phyloP scores from a whole-genome alignment of 2,888 invertebrate species.

The Caenorhabditis sulstoni region DNA sequence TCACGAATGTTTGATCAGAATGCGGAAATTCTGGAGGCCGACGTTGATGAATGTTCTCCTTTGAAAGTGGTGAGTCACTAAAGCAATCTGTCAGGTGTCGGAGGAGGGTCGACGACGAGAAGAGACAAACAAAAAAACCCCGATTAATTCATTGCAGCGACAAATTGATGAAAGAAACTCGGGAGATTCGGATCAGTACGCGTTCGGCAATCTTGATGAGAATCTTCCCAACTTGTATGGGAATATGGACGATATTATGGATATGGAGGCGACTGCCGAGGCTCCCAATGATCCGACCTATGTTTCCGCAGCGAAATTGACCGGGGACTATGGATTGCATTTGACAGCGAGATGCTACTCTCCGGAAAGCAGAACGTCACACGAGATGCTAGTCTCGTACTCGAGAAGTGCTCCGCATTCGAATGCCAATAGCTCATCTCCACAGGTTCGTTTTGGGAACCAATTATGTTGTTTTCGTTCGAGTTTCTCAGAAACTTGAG shows the following conservation, averaged over 20 bases:
- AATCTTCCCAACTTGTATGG: constrained; percentile 67
- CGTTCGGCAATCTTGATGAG: constrained; percentile 39
- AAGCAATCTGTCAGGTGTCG: constrained; percentile 8
- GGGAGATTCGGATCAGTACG: constrained; percentile 37
- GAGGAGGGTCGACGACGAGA: neutral
- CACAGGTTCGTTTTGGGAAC: constrained; percentile 47
- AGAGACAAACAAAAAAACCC: constrained; percentile 24
- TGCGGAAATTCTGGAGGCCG: constrained; percentile 54
- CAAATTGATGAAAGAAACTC: constrained; percentile 40
- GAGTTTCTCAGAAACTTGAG: too few species aligned
- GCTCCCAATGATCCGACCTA: constrained; percentile 59
- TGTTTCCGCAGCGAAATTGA: constrained; percentile 49
- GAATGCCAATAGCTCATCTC: constrained; percentile 56
- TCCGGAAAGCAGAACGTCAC: constrained; percentile 66
- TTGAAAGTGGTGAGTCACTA: constrained; percentile 63
- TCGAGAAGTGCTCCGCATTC: constrained; percentile 57
- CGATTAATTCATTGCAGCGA: constrained; percentile 51
- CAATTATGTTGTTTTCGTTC: too few species aligned
- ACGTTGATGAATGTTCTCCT: constrained; percentile 66
- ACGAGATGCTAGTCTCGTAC: constrained; percentile 68
- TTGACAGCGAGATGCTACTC: constrained; percentile 69
- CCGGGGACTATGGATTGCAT: constrained; percentile 52
- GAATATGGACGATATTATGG: constrained; percentile 62
- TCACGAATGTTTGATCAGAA: constrained; percentile 60
- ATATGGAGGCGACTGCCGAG: constrained; percentile 31